phyloP scores from a whole-genome alignment of 2,113 vertebrate genomes.

The Symphodus melops region DNA sequence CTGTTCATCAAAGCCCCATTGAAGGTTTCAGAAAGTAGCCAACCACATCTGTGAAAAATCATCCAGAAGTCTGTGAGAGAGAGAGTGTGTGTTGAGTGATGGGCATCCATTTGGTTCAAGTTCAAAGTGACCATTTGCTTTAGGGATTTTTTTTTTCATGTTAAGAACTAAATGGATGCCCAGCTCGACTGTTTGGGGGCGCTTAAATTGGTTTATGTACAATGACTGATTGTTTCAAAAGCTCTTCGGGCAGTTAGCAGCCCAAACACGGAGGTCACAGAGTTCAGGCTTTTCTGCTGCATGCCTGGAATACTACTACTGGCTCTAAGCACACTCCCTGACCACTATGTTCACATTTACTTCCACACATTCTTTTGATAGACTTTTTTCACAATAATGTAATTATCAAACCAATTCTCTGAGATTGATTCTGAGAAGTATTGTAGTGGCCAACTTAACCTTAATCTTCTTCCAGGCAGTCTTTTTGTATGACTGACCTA shows the following conservation, averaged over 20 bases:
- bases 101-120: slow-evolving; percentile 38
- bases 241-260: slow-evolving; percentile 21
- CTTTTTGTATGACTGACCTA: not conserved
- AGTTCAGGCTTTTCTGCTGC: slow-evolving; percentile 18
- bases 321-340: slow-evolving; percentile 18
- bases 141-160: not conserved
- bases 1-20: not conserved
- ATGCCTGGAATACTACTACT: slow-evolving; percentile 23
- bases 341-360: not conserved
- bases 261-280: slow-evolving; percentile 27
- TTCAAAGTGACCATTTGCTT: not conserved
- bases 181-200: slow-evolving; percentile 1
- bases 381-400: not conserved
- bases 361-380: not conserved
- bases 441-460: not conserved
- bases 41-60: slow-evolving; percentile 49
- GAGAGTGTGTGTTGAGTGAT: not conserved
- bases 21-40: not conserved
- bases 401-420: not conserved
- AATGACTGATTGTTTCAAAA: slow-evolving; percentile 57
- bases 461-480: not conserved
- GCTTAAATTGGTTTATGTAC: slow-evolving; percentile 31
- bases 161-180: slow-evolving; percentile 46
- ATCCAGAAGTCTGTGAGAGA: not conserved
- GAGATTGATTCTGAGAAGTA: not conserved